A percentile compares a stretch with the other conserved stretches of the same genome.
phyloP scores from a whole-genome alignment of 2,888 invertebrate genomes.

The Noctua janthe region DNA sequence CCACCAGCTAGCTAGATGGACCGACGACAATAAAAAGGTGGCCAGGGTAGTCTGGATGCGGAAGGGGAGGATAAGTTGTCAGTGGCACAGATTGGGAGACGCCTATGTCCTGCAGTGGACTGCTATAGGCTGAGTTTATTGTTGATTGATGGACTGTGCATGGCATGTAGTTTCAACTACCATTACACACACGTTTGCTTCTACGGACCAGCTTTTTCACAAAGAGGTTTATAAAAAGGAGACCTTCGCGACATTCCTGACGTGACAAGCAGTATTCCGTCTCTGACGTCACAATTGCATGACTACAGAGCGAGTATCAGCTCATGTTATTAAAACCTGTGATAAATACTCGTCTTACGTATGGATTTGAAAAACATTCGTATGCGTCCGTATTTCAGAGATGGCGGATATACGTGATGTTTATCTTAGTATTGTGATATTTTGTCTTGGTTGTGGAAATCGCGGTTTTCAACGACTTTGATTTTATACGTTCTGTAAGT shows the following conservation, averaged over 20 bases:
- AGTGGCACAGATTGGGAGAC: not conserved
- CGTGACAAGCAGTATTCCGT: not conserved
- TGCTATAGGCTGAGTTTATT: not conserved
- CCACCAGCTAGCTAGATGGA: not conserved
- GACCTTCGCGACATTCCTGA: not conserved
- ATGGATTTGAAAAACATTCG: slow-evolving; percentile 30
- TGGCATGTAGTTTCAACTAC: not conserved
- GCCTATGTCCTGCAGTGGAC: not conserved
- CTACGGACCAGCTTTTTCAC: not conserved
- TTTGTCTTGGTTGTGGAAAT: not conserved
- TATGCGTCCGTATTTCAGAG: not conserved
- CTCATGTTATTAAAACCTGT: slow-evolving; percentile 22
- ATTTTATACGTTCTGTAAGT: not conserved
- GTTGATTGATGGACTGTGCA: not conserved
- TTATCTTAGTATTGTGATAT: not conserved
- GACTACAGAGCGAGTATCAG: not conserved
- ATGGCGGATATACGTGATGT: not conserved
- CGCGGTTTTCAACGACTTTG: not conserved
- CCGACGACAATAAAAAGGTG: not conserved
- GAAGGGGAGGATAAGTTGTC: not conserved
- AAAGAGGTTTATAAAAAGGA: not conserved
- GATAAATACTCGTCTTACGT: slow-evolving; percentile 17
- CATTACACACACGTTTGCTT: not conserved
- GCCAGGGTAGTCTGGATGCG: not conserved
- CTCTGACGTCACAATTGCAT: not conserved